Evolutionary conservation across 1,140 invertebrate genomes (phyloP), one percentile per base, ranked within the genome.

Genomic region (Mycetomoellerius zeteki): DNA sequence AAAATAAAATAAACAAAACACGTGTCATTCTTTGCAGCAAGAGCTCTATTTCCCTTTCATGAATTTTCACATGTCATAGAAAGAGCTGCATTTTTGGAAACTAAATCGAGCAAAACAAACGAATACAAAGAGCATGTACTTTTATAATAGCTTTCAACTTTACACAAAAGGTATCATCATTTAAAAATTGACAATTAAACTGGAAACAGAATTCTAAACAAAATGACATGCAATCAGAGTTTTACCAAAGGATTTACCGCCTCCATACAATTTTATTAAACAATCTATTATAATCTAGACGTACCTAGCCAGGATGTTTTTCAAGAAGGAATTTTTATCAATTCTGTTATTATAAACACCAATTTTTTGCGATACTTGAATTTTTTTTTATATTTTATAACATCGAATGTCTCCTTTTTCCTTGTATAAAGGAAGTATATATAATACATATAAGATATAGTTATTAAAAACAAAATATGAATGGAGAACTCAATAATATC

Each of bases 11-110:
- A 64, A 64, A 65, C 72, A 33, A 75, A 3, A 75, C 54, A 12
- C n/a, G 19, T 60, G 76, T 30, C 47, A 54, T 81, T 56, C 50
- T 71, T 71, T 7, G 64, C 14, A 43, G n/a, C 27, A 54, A 71
- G 30, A 81, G 50, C 64, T 81, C 64, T 81, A 81, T 81, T 81
- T 81, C 78, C 78, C 50, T 10, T 72, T 56, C 65, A 81, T 71
- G 50, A 81, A 6, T 52, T 30, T 56, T 27, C 33, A 10, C 8
- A 21, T 37, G n/a, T 71, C 24, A 8, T 47, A 3, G 10, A 43
- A 24, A 54, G 21, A 56, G 37, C 10, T 81, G 72, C 10, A 72
- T 72, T 81, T 81, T 81, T 71, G 50, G 4, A 81, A 80, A 43
- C 8, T 47, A 81, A 69, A 69, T 14, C 10, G 14, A 69, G 50